These are phyloP conservation scores for Parapristionchus giblindavisi DNA, from an alignment of 2,888 invertebrate species.

Conservation along the genomic window DNA sequence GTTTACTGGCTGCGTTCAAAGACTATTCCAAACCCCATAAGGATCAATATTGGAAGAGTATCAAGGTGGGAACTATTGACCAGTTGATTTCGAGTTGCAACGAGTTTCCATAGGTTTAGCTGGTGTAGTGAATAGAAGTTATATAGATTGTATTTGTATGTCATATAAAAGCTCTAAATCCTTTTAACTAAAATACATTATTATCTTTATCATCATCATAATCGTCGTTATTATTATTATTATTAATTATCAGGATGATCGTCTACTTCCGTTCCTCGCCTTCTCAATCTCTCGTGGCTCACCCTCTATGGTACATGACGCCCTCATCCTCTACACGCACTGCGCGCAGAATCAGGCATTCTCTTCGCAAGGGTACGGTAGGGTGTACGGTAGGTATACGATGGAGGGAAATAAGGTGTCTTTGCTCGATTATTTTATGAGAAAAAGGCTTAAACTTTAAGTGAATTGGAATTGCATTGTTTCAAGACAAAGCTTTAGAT, in stretches of 20 bases:
- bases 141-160: too few relatives aligned
- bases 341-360: conserved; percentile 70
- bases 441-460: too few relatives aligned
- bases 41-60: conserved; percentile 66
- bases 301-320: conserved; percentile 69
- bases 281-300: conserved; percentile 69
- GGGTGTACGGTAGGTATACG: too few relatives aligned
- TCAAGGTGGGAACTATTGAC: conserved; percentile 67
- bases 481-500: too few relatives aligned
- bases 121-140: too few relatives aligned
- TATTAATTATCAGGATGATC: conserved; percentile 69
- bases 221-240: too few relatives aligned
- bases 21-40: conserved; percentile 66
- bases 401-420: too few relatives aligned
- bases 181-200: too few relatives aligned
- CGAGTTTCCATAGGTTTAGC: background rate
- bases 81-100: background rate
- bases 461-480: too few relatives aligned
- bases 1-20: conserved; percentile 61
- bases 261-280: conserved; percentile 71
- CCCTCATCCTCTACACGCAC: conserved; percentile 68
- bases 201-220: too few relatives aligned
- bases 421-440: too few relatives aligned
- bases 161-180: too few relatives aligned
- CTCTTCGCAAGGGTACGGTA: conserved; percentile 65